These are phyloP conservation scores for Tachysurus fulvidraco DNA, from an alignment of 2,113 vertebrate genomes.

Conservation along the genomic window DNA sequence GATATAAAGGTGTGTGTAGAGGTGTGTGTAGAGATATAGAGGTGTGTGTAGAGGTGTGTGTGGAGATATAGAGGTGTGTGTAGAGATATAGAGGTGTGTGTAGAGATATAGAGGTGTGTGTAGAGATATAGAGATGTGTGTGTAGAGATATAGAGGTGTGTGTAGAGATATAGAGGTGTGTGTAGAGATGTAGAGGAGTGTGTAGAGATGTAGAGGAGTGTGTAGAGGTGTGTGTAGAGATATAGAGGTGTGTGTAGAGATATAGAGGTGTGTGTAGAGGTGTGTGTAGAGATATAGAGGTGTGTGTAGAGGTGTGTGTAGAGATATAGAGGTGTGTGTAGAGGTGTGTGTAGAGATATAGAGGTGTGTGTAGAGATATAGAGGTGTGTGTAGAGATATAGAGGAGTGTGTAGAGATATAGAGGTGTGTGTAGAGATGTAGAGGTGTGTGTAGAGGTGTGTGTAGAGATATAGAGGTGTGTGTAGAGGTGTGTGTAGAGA, in stretches of 20 bases:
- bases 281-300: background rate
- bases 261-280: no score
- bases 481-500: background rate
- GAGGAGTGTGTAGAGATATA: background rate
- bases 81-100: background rate
- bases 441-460: constrained; percentile 55
- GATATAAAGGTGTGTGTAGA: background rate
- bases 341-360: no score
- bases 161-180: background rate
- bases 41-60: no score
- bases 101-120: background rate
- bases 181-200: background rate
- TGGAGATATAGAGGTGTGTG: no score
- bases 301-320: background rate
- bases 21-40: no score
- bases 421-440: no score
- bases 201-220: constrained; percentile 58
- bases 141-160: no score
- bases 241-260: background rate
- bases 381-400: no score
- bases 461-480: background rate
- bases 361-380: no score
- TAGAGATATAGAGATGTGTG: no score
- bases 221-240: background rate
- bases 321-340: no score